These are phyloP conservation scores for Leptura quadrifasciata DNA, from an alignment of 2,888 invertebrate genomes.

Conservation along the genomic window DNA sequence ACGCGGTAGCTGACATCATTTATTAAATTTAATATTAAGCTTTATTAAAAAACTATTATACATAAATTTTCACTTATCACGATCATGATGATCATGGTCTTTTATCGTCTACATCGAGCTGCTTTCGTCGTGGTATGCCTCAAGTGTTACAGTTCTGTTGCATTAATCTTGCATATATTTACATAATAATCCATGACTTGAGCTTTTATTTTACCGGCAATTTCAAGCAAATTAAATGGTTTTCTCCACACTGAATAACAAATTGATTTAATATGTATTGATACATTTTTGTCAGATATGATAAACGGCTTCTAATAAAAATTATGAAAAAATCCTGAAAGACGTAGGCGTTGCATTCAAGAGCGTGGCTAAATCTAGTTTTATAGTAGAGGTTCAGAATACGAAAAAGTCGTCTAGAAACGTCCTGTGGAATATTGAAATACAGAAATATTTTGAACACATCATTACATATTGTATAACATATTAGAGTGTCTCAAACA, in stretches of 20 bases:
- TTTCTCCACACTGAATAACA: slow-evolving; percentile 25
- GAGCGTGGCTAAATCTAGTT: too few relatives aligned
- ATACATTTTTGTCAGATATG: slow-evolving; percentile 1
- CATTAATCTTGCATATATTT: slow-evolving; percentile 50
- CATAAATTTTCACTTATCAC: slow-evolving; percentile 39
- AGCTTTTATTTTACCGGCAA: slow-evolving; percentile 37
- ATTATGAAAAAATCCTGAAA: background rate
- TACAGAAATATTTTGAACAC: too few relatives aligned
- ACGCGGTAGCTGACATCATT: slow-evolving; percentile 22
- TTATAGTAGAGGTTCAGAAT: too few relatives aligned
- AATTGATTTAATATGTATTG: slow-evolving; percentile 29
- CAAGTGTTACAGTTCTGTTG: slow-evolving; percentile 46
- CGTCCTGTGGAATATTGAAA: too few relatives aligned
- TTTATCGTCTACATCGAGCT: slow-evolving; percentile 30
- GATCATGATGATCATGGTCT: slow-evolving; percentile 27
- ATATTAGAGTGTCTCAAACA: too few relatives aligned
- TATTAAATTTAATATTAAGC: slow-evolving; percentile 26
- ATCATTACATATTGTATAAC: too few relatives aligned
- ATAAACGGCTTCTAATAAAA: slow-evolving; percentile 13
- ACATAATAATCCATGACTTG: slow-evolving; percentile 44
- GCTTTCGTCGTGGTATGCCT: slow-evolving; percentile 39
- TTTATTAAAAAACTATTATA: slow-evolving; percentile 26
- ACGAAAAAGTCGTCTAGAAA: too few relatives aligned
- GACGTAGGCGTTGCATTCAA: background rate
- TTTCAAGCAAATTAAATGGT: slow-evolving; percentile 44